Evolutionary conservation across 2,113 vertebrate species (phyloP).

Genomic region (Nibea coibor): DNA sequence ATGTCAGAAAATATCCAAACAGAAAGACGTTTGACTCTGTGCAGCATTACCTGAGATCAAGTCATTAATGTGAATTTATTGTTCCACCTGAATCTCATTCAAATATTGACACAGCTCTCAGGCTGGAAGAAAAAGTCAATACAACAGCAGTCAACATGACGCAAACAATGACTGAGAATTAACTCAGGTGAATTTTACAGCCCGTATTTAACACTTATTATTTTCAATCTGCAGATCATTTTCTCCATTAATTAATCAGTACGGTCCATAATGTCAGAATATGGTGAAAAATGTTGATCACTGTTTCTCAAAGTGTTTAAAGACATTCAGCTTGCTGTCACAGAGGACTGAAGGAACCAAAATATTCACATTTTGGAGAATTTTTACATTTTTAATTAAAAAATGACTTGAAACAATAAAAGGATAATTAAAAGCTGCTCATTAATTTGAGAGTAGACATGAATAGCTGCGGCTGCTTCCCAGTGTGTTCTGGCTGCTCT

Average conservation of each 20-base stretch:
- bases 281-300: too few species aligned
- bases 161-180: not conserved
- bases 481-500: not conserved
- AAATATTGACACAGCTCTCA: conserved; percentile 36
- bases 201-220: not conserved
- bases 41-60: not conserved
- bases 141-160: not conserved
- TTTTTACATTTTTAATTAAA: too few species aligned
- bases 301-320: too few species aligned
- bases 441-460: too few species aligned
- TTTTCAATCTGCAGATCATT: too few species aligned
- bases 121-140: not conserved
- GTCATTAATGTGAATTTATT: not conserved
- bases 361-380: too few species aligned
- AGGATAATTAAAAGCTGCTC: too few species aligned
- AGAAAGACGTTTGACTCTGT: not conserved
- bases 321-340: too few species aligned
- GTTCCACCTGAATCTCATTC: not conserved
- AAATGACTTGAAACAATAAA: too few species aligned
- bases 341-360: not conserved
- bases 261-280: too few species aligned
- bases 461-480: not conserved
- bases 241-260: too few species aligned
- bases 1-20: not conserved
- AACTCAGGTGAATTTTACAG: not conserved